Base-by-base conservation (phyloP, 2,113 vertebrate species). In the Ovis canadensis region DNA sequence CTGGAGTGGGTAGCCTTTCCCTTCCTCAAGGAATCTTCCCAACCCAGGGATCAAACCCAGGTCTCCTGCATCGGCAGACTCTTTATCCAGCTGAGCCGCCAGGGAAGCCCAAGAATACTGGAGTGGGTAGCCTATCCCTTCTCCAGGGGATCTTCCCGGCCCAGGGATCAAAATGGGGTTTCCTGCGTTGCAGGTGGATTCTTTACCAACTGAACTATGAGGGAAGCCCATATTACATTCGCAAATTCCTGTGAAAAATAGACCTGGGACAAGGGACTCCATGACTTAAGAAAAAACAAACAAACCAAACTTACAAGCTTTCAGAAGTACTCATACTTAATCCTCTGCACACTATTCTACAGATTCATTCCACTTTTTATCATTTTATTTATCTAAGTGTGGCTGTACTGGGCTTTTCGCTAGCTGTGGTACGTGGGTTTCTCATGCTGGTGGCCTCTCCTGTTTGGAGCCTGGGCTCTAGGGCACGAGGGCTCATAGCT, bases 371-470 rank as follows among this genome's bases (percentile, higher is more conserved):
- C n/a, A 17, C n/a, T 74, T 88, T 40, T 45, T 40, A 71, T 40
- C 40, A 12, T 10, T 23, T 40, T 40, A 40, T 40, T 40, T 40
- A 74, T 40, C 36, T 13, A 2, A 1, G 67, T 74, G 40, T 40
- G 36, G 67, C 67, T 71, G 67, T 71, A 11, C 5, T 12, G n/a
- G 67, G 67, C 36, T 74, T 40, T 71, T 23, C 5, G 9, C 19
- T 21, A 40, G n/a, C 3, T 12, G n/a, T 1, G 10, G n/a, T 12
- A 21, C 0, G 0, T 40, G 19, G 67, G 36, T 74, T 74, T 74
- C 67, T 25, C 67, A 12, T 2, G 21, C 36, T 6, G 67, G 36
- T 23, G 21, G n/a, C 36, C 23, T 23, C 67, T 40, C 67, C 67
- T 40, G n/a, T 71, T 12, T 71, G 67, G 67, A 71, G 19, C n/a